Conservation (phyloP, 2,888 invertebrate species). For the Anoncus sp. region DNA sequence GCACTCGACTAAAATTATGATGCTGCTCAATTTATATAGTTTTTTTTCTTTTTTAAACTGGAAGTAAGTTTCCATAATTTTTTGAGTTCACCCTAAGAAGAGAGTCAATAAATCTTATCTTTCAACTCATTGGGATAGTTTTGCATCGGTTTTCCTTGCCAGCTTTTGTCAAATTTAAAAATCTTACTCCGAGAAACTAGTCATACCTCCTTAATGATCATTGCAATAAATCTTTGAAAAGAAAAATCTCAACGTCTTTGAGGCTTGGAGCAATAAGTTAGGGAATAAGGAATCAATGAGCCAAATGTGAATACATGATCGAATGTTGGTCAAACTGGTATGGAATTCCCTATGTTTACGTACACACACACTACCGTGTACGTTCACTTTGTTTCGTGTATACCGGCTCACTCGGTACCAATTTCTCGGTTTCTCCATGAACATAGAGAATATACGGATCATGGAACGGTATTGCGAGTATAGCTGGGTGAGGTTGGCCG, state of each 20-base stretch:
- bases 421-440: conserved; percentile 22
- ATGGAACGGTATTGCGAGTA: conserved; percentile 29
- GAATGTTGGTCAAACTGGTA: neutral
- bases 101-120: too few relatives aligned
- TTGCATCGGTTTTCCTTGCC: too few relatives aligned
- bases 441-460: conserved; percentile 32
- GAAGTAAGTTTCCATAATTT: too few relatives aligned
- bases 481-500: conserved; percentile 24
- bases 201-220: too few relatives aligned
- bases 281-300: neutral
- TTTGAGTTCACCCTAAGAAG: too few relatives aligned
- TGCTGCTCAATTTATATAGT: neutral
- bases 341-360: neutral
- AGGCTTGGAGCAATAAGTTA: neutral
- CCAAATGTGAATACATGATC: neutral
- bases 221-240: neutral
- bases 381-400: conserved; percentile 22
- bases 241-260: neutral
- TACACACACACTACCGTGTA: neutral
- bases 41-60: neutral
- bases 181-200: too few relatives aligned
- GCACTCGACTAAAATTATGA: neutral
- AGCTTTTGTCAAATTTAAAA: too few relatives aligned
- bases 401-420: conserved; percentile 15
- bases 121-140: too few relatives aligned